These are phyloP conservation scores for Chloropsis hardwickii DNA, from an alignment of 2,113 vertebrate species.

Conservation along the genomic window DNA sequence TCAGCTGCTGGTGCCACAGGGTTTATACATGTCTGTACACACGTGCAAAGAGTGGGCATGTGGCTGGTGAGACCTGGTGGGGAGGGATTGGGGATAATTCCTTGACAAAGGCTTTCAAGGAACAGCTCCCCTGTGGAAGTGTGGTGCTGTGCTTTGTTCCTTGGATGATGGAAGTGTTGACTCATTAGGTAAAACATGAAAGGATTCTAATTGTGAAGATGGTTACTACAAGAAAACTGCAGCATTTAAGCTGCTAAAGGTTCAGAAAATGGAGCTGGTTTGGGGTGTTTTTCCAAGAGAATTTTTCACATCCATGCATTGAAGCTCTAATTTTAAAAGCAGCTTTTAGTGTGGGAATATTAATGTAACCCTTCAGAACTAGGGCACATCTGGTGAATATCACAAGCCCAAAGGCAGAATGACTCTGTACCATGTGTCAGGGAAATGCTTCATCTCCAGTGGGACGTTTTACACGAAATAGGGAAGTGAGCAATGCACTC, in stretches of 20 bases:
- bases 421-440: constrained; percentile 8
- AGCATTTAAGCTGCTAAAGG: neutral
- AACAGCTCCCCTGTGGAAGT: neutral
- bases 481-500: neutral
- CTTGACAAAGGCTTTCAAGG: neutral
- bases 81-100: neutral
- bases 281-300: neutral
- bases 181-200: neutral
- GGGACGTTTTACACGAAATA: neutral
- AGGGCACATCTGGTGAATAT: constrained; percentile 44
- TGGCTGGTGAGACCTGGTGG: neutral
- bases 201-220: neutral
- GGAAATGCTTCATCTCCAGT: constrained; percentile 37
- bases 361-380: constrained; percentile 49
- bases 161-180: neutral
- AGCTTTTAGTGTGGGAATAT: constrained; percentile 31
- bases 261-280: neutral
- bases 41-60: accelerated
- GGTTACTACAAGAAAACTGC: neutral
- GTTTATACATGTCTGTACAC: accelerated
- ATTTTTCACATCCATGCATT: neutral
- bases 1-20: neutral
- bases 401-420: constrained; percentile 7
- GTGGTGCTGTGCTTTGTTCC: neutral
- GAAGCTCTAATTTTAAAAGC: constrained; percentile 34